Base-by-base conservation (phyloP, 2,797 vertebrate genomes). In the Sebastiscus tertius region DNA sequence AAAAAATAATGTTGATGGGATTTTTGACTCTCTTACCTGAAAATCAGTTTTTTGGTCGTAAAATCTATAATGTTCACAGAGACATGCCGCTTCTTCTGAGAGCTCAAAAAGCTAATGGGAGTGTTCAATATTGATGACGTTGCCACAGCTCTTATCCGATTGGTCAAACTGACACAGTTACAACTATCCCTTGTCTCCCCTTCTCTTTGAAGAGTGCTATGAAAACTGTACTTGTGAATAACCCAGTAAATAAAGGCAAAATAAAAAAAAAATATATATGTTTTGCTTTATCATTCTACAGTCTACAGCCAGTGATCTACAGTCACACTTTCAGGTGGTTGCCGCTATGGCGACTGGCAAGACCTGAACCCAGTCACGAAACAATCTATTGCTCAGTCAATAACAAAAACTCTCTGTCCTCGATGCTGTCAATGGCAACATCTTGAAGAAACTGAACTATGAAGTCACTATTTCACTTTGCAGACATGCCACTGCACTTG, bases 381-480 rank as follows among this genome's bases (percentile, higher is more conserved):
- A 59, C 60, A 60, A 55, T 36, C 64, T 36, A 34, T 63, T 42
- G 71, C 63, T 78, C n/a, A 79, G 63, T 42, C 67, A 81, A 62
- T 14, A 73, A 29, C 65, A 12, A 55, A 77, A 77, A 31, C n/a
- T 27, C 22, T 33, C 12, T 55, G 54, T 54, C 59, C 56, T 65
- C 60, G 8, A 74, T 72, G 20, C 31, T 76, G 63, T 73, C 54
- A 74, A 49, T 72, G 55, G 14, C 24, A 77, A 59, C 54, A 62
- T 82, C 70, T 61, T 56, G 7, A 75, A 71, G 71, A 80, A 33
- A 58, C 49, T 33, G n/a, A 84, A 73, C 63, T 75, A 68, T 42
- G 11, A 88, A 86, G 63, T 80, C 73, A 86, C 64, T 34, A 34
- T 82, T 87, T 83, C 77, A 73, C 55, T 82, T 72, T 68, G 71